phyloP scores from a whole-genome alignment of 2,113 vertebrate genomes.

The Diadophis punctatus region DNA sequence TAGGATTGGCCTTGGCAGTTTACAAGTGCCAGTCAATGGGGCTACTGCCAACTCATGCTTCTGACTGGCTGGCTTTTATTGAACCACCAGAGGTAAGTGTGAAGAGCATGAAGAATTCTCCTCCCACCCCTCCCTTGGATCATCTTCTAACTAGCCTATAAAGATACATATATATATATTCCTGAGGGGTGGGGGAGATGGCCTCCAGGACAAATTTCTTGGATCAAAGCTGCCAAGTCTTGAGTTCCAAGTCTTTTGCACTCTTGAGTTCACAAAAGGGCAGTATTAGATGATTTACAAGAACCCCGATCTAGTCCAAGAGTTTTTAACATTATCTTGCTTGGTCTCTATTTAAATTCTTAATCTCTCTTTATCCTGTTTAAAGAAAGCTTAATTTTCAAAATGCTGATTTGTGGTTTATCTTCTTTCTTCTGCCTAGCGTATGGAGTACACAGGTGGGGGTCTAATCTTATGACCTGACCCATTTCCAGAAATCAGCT shows the following conservation, averaged over 20 bases:
- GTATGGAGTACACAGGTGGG: slow-evolving; percentile 92
- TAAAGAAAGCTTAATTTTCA: background rate
- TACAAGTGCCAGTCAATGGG: slow-evolving; percentile 99
- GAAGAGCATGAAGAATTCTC: background rate
- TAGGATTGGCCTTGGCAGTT: slow-evolving; percentile 89
- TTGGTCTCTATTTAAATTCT: background rate
- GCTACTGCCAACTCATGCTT: slow-evolving; percentile 91
- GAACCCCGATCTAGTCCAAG: background rate
- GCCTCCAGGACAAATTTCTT: background rate
- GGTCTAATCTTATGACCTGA: slow-evolving; percentile 82
- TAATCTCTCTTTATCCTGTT: background rate
- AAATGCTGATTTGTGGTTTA: background rate
- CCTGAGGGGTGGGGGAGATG: background rate
- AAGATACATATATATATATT: accelerated
- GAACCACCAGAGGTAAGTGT: slow-evolving; percentile 87
- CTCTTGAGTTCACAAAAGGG: background rate
- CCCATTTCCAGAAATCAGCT: no score
- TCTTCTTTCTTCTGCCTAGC: slow-evolving; percentile 66
- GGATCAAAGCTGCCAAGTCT: background rate
- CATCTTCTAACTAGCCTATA: background rate
- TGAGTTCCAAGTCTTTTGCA: no score
- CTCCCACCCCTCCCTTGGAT: background rate
- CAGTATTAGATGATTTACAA: background rate
- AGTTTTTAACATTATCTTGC: background rate
- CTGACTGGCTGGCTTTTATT: slow-evolving; percentile 95